Conservation (phyloP, 2,113 vertebrate species). For the Geococcyx californianus region DNA sequence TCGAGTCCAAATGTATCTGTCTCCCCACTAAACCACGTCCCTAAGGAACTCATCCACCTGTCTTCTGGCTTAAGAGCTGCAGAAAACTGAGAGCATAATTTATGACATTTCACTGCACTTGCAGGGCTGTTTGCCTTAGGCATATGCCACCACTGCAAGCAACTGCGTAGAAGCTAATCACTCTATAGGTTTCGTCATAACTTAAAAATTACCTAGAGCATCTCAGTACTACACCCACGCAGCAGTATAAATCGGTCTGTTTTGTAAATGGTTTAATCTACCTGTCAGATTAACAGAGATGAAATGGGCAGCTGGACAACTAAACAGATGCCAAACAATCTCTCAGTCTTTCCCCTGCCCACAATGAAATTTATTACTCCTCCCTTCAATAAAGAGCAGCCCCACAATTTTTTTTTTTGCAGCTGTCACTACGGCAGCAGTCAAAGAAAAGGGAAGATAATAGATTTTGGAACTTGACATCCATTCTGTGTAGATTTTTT, state of each 20-base stretch:
- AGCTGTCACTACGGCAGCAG: not conserved
- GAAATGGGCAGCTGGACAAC: constrained; percentile 6
- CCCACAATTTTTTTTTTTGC: not conserved
- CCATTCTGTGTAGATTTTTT: not conserved
- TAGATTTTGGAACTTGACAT: not conserved
- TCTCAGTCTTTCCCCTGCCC: not conserved
- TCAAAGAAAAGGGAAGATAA: not conserved
- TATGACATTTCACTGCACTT: not conserved
- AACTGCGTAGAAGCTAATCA: not conserved
- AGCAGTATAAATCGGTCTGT: not conserved
- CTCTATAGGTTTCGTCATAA: not conserved
- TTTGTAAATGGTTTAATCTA: constrained; percentile 29
- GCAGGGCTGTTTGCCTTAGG: not conserved
- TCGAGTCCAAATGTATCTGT: no score
- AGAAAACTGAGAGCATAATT: not conserved
- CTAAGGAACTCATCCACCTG: no score
- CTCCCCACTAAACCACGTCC: no score
- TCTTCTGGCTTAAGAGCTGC: not conserved
- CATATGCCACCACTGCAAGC: not conserved
- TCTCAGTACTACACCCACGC: not conserved
- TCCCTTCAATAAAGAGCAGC: not conserved
- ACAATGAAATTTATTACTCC: not conserved
- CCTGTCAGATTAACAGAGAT: not conserved
- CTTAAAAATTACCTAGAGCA: not conserved
- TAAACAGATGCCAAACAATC: not conserved